A percentile compares a stretch with the other conserved stretches of the same genome.
These are phyloP conservation scores for Paracanthobrama guichenoti DNA, from an alignment of 2,113 vertebrate genomes.

Conservation along the genomic window DNA sequence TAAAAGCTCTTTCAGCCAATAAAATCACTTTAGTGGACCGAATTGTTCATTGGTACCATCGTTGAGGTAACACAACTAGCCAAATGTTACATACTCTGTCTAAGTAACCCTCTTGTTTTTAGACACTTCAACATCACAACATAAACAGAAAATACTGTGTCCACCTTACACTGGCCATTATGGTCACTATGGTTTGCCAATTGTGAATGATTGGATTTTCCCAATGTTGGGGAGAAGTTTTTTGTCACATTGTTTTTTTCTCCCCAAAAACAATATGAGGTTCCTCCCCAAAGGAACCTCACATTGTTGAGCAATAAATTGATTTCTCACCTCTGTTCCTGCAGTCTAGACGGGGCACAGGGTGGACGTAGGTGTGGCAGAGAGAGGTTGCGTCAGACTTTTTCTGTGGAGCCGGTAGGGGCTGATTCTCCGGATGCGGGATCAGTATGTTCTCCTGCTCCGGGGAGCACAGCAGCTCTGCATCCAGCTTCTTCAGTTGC, in stretches of 20 bases:
- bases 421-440: constrained; percentile 33
- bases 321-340: constrained; percentile 84
- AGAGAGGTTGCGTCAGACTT: constrained; percentile 80
- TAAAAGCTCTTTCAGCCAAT: not conserved
- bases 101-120: not conserved
- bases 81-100: not conserved
- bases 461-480: constrained; percentile 79
- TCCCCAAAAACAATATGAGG: no score
- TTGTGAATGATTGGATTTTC: not conserved
- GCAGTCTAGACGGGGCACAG: constrained; percentile 87
- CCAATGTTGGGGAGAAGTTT: no score
- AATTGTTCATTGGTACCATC: not conserved
- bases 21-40: not conserved
- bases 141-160: not conserved
- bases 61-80: not conserved
- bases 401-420: constrained; percentile 49
- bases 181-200: not conserved
- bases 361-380: constrained; percentile 88
- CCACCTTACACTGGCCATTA: not conserved
- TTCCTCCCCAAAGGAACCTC: no score
- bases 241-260: no score
- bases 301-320: not conserved
- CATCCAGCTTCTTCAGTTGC: constrained; percentile 83
- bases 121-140: not conserved
- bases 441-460: constrained; percentile 28